Conservation (phyloP, 2,113 vertebrate species). For the Apteryx mantelli region DNA sequence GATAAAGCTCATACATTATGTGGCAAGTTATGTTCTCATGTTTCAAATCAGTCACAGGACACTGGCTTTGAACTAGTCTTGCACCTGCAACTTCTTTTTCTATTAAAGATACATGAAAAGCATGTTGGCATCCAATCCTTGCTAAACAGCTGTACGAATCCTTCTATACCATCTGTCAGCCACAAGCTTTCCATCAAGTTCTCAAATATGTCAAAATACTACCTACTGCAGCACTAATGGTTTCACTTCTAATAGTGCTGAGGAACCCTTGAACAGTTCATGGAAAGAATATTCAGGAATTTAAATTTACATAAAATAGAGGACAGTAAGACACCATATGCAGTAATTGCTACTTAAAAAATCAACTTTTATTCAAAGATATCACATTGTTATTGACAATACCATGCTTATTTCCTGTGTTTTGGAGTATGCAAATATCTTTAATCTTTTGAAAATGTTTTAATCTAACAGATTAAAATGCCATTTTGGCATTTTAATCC, state of each 20-base stretch:
- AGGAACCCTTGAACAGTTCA: background rate
- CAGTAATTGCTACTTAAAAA: background rate
- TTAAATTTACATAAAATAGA: background rate
- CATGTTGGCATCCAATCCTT: background rate
- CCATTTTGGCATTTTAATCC: slow-evolving; percentile 58
- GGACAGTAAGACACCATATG: background rate
- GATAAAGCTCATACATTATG: background rate
- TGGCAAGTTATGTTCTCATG: background rate
- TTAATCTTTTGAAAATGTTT: slow-evolving; percentile 21
- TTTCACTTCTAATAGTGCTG: background rate
- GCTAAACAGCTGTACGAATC: background rate
- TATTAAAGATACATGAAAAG: background rate
- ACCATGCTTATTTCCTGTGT: background rate
- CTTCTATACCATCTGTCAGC: background rate
- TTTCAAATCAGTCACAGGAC: background rate
- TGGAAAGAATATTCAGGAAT: background rate
- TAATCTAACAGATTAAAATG: slow-evolving; percentile 48
- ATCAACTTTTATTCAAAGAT: background rate
- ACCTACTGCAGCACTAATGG: background rate
- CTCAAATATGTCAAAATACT: background rate
- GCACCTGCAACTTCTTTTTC: background rate
- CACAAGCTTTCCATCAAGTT: background rate
- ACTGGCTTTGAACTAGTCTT: background rate
- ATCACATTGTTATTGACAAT: background rate
- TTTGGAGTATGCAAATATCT: background rate